Percentiles rank a stretch among this genome's conserved stretches.
These are phyloP conservation scores for Eugnorisma glareosa DNA, from an alignment of 2,888 invertebrate species.

Conservation along the genomic window DNA sequence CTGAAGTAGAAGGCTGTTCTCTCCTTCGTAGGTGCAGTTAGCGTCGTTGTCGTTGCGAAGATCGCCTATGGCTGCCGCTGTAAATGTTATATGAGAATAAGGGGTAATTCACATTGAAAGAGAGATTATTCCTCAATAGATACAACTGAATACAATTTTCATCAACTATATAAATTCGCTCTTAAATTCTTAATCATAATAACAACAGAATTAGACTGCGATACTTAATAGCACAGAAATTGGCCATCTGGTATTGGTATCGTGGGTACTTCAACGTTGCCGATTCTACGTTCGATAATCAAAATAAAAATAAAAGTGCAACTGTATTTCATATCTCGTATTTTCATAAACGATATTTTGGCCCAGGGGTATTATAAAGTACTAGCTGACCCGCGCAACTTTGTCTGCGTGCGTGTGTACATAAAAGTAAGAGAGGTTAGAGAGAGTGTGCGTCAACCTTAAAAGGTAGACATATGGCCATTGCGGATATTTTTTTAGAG, in stretches of 20 bases:
- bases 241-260: not conserved
- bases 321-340: not conserved
- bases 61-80: slow-evolving; percentile 93
- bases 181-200: too few species aligned
- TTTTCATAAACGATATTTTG: not conserved
- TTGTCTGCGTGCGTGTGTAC: too few species aligned
- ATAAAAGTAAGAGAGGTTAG: too few species aligned
- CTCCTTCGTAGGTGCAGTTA: slow-evolving; percentile 97
- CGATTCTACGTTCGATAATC: not conserved
- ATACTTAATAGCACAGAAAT: not conserved
- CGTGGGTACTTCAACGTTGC: not conserved
- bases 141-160: too few species aligned
- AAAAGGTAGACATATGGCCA: too few species aligned
- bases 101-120: not conserved
- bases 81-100: not conserved
- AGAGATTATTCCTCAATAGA: not conserved
- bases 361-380: not conserved
- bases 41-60: slow-evolving; percentile 96
- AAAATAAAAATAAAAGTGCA: not conserved
- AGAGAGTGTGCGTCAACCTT: too few species aligned
- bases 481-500: too few species aligned
- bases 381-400: too few species aligned
- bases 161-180: too few species aligned
- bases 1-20: slow-evolving; percentile 96
- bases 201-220: too few species aligned